Conservation (phyloP, 35 echinoderm and acorn worm genomes). For the Lytechinus pictus region DNA sequence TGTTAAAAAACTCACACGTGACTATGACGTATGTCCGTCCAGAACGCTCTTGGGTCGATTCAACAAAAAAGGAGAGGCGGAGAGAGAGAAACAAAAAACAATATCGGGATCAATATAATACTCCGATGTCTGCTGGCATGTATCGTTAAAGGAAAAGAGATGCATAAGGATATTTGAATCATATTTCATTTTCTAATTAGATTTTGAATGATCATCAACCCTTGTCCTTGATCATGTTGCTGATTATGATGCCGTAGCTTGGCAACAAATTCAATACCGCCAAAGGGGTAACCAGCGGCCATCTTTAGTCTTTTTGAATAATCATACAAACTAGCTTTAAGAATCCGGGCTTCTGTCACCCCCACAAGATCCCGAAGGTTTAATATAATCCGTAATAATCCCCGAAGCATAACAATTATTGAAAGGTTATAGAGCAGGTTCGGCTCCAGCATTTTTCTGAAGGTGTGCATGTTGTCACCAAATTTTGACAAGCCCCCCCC, state of each 20-base stretch:
- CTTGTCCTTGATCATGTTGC: not conserved
- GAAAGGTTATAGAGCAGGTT: too few species aligned
- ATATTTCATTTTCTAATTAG: constrained; percentile 7
- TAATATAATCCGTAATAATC: too few species aligned
- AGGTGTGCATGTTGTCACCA: too few species aligned
- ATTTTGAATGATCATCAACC: not conserved
- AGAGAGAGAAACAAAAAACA: not conserved
- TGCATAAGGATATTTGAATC: not conserved
- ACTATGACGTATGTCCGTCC: not conserved
- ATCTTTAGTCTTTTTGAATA: not conserved
- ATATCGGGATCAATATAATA: not conserved
- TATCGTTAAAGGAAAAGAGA: not conserved
- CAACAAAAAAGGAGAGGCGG: not conserved
- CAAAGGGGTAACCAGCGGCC: not conserved
- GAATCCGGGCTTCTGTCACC: too few species aligned
- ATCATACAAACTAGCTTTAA: not conserved
- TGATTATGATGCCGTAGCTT: not conserved
- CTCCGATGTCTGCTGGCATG: not conserved
- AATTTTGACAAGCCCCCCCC: too few species aligned
- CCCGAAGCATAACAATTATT: too few species aligned
- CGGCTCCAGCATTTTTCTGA: too few species aligned
- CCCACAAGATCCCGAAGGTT: too few species aligned
- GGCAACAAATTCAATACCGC: not conserved
- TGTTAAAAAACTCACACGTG: not conserved
- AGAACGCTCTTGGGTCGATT: not conserved